Conservation (phyloP, 2,888 invertebrate genomes). For the Oxyteleia sp. region DNA sequence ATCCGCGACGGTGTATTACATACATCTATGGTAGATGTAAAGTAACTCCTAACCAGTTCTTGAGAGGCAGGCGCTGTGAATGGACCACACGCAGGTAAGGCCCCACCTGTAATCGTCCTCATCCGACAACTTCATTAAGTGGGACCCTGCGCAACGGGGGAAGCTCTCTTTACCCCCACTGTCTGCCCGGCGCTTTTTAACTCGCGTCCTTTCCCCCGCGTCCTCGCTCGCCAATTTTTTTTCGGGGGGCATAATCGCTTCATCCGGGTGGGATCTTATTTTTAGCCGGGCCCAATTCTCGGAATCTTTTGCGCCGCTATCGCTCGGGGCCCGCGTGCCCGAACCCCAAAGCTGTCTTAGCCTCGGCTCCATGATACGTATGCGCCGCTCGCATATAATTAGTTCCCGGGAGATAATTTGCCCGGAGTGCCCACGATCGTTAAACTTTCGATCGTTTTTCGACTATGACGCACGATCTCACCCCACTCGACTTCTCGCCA, state of each 20-base stretch:
- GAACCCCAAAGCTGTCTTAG: slow-evolving; percentile 64
- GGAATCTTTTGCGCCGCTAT: slow-evolving; percentile 82
- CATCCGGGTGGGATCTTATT: slow-evolving; percentile 87
- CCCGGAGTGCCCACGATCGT: slow-evolving; percentile 82
- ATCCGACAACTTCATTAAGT: slow-evolving; percentile 87
- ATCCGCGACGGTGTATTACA: slow-evolving; percentile 63
- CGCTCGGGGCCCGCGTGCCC: slow-evolving; percentile 68
- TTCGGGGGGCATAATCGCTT: slow-evolving; percentile 84
- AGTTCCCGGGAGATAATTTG: slow-evolving; percentile 84
- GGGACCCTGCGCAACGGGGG: slow-evolving; percentile 76
- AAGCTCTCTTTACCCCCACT: slow-evolving; percentile 70
- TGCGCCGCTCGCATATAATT: slow-evolving; percentile 78
- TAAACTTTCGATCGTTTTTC: slow-evolving; percentile 81
- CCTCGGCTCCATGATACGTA: slow-evolving; percentile 42
- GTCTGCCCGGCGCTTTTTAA: slow-evolving; percentile 54
- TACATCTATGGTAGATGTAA: slow-evolving; percentile 80
- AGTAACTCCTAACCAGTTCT: slow-evolving; percentile 84
- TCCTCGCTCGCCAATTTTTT: slow-evolving; percentile 78
- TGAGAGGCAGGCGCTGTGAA: slow-evolving; percentile 81
- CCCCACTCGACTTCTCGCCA: slow-evolving; percentile 18
- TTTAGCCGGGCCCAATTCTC: slow-evolving; percentile 85
- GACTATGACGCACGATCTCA: slow-evolving; percentile 60
- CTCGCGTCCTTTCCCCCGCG: slow-evolving; percentile 45
- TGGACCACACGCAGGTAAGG: slow-evolving; percentile 87
- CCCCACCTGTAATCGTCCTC: slow-evolving; percentile 87